These are phyloP conservation scores for Synaphobranchus kaupii DNA, from an alignment of 2,797 vertebrate genomes.

Conservation along the genomic window DNA sequence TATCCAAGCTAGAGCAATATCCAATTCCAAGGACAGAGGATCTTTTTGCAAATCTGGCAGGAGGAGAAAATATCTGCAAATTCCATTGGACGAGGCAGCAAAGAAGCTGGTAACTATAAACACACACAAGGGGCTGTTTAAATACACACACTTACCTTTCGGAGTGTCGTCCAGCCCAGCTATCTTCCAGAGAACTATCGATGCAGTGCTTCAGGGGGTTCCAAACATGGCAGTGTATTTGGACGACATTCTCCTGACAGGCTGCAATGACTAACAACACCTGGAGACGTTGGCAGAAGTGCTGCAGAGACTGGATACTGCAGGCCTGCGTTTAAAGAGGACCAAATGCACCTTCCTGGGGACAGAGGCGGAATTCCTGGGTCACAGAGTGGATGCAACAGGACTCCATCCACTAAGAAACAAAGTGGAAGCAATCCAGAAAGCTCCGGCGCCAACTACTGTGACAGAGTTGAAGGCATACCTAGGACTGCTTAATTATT, in stretches of 20 bases:
- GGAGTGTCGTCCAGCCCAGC: not conserved
- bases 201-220: not conserved
- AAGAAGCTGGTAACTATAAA: too few relatives aligned
- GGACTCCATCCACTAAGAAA: too few relatives aligned
- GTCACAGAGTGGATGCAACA: not conserved
- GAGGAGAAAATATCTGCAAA: conserved; percentile 19
- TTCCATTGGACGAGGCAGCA: too few relatives aligned
- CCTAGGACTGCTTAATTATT: not conserved
- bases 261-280: not conserved
- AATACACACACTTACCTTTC: too few relatives aligned
- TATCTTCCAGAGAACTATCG: not conserved
- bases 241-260: not conserved
- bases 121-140: too few relatives aligned
- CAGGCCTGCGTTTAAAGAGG: not conserved
- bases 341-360: not conserved
- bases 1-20: conserved; percentile 31
- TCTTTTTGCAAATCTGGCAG: conserved; percentile 34
- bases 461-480: not conserved
- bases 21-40: conserved; percentile 29
- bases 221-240: not conserved
- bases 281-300: not conserved
- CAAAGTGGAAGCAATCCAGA: not conserved
- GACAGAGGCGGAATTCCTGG: not conserved
- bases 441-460: not conserved
- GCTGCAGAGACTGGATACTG: not conserved